These are phyloP conservation scores for Sminthurinus aureus DNA, from an alignment of 2,888 invertebrate genomes.

Conservation along the genomic window DNA sequence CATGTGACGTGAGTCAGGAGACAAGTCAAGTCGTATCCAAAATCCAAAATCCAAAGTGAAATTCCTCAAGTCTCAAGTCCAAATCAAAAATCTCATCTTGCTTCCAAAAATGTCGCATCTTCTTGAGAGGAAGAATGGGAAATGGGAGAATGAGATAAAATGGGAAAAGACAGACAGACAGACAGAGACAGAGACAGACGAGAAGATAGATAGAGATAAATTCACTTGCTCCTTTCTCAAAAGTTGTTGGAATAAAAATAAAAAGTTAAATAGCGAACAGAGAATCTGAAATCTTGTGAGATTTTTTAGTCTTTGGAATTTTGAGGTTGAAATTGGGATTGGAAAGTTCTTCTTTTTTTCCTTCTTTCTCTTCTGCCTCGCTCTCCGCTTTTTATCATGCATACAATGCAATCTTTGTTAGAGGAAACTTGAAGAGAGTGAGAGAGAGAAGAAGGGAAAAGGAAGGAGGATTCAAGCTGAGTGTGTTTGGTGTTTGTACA, in stretches of 20 bases:
- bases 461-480: neutral
- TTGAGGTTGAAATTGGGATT: neutral
- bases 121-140: neutral
- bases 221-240: too few species aligned
- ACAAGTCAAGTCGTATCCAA: too few species aligned
- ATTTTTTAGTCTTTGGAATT: constrained; percentile 1
- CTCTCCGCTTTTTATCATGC: too few species aligned
- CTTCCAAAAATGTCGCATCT: too few species aligned
- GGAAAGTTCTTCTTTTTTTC: neutral
- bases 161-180: neutral
- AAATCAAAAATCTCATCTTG: too few species aligned
- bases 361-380: neutral
- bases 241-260: neutral
- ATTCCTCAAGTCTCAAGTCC: too few species aligned
- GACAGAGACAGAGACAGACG: neutral
- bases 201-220: too few species aligned
- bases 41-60: too few species aligned
- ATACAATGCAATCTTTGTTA: constrained; percentile 2
- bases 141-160: neutral
- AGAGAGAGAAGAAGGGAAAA: neutral
- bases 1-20: too few species aligned
- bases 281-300: neutral
- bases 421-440: neutral
- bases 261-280: constrained; percentile 1
- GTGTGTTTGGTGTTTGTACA: neutral